Base-by-base conservation (phyloP, 37 sponge, comb jelly and placozoan species). In the Corticium candelabrum region DNA sequence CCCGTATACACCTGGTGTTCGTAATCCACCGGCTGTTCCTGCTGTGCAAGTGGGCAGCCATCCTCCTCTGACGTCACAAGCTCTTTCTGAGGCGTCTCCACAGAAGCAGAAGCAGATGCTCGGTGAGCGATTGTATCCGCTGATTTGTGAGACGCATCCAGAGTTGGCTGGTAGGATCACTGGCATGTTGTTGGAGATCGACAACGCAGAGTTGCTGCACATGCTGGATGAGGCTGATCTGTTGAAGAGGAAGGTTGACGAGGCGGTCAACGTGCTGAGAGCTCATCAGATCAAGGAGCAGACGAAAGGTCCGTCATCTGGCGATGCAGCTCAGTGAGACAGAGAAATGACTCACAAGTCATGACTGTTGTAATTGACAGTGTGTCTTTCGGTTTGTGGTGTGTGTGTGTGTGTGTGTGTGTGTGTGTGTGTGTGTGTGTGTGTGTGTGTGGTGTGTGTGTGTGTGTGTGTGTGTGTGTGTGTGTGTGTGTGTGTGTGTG, bases 101-200 rank as follows among this genome's bases (percentile, higher is more conserved):
- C 79, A 89, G 74, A 83, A 97, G 38, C 95, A 94, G 90, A 97
- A 97, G 62, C 99, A 97, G 80, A 76, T 97, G 80, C 87, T 97
- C 37, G 95, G 99, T 15, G 99, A 97, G 83, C 77, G 86, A 40
- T 80, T 97, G 37, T 97, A 89, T 84, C 87, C 86, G 15, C 81
- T 71, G 40, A 89, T 97, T 68, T 79, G 74, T 40, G 1, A 40
- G 3, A 76, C 83, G 37, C 84, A 91, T 38, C 85, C 90, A 50
- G 93, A 94, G 7, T 79, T 84, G 70, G 86, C 99, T 73, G 99
- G 95, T 7, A 97, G 94, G 84, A 97, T 97, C 76, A 97, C 99
- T 38, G 96, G 94, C 37, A 97, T 97, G 94, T 68, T 97, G 77
- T 69, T 97, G 86, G 99, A 97, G 84, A 91, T 97, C 85, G 99